phyloP scores from a whole-genome alignment of 2,797 vertebrate species.

The Galaxias olidus region DNA sequence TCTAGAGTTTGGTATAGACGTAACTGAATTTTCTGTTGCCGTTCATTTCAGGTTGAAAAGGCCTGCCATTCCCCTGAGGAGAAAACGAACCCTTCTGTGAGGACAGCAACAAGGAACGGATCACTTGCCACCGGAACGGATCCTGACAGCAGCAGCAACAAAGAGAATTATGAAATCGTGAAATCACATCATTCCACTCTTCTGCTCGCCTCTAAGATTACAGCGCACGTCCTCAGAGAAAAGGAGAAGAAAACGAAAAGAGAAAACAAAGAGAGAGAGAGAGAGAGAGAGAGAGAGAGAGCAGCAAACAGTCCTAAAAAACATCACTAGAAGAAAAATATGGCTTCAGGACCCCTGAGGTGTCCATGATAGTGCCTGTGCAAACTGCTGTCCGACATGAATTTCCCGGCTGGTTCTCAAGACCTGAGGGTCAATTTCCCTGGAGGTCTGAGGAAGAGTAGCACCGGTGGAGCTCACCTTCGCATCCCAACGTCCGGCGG shows the following conservation, averaged over 20 bases:
- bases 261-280: not conserved
- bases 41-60: too few relatives aligned
- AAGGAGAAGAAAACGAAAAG: constrained; percentile 9
- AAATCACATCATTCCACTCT: too few relatives aligned
- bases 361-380: constrained; percentile 51
- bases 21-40: too few relatives aligned
- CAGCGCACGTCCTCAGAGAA: not conserved
- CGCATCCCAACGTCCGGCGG: constrained; percentile 66
- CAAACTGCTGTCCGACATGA: constrained; percentile 61
- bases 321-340: constrained; percentile 22
- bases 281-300: constrained; percentile 2
- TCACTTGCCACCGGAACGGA: too few relatives aligned
- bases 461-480: constrained; percentile 70
- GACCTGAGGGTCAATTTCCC: constrained; percentile 72
- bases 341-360: constrained; percentile 57
- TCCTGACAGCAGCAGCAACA: too few relatives aligned
- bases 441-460: constrained; percentile 78
- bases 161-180: too few relatives aligned
- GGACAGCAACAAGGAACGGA: too few relatives aligned
- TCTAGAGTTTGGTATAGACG: too few relatives aligned
- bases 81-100: too few relatives aligned
- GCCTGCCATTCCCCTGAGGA: too few relatives aligned
- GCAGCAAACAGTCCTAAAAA: constrained; percentile 39
- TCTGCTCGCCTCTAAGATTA: too few relatives aligned
- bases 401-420: constrained; percentile 62